Conservation (phyloP, 2,888 invertebrate genomes). For the Hirudinaria manillensis region DNA sequence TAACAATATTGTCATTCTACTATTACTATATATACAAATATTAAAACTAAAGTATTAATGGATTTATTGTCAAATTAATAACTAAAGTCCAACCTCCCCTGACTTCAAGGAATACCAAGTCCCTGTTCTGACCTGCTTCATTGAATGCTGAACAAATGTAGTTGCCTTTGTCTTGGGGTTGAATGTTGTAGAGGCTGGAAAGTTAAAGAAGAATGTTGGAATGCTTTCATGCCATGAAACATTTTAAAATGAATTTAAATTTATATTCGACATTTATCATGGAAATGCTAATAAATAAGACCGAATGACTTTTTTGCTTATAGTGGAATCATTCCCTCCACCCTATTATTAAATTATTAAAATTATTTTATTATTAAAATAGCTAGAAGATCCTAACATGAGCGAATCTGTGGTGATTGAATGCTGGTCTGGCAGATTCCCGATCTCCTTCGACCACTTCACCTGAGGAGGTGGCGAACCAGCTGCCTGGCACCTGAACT, state of each 20-base stretch:
- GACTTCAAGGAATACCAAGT: background rate
- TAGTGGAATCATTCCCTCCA: too few relatives aligned
- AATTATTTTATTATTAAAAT: too few relatives aligned
- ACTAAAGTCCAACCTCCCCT: background rate
- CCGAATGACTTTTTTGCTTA: too few relatives aligned
- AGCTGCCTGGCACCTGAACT: background rate
- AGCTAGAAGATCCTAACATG: background rate
- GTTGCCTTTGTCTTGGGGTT: background rate
- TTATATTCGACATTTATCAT: too few relatives aligned
- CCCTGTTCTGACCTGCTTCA: background rate
- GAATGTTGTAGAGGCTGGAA: background rate
- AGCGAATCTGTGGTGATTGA: background rate
- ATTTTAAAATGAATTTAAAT: background rate
- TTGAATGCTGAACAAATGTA: slow-evolving; percentile 3
- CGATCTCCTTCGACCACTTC: slow-evolving; percentile 2
- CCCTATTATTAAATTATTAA: too few relatives aligned
- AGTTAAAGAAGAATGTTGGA: too few relatives aligned
- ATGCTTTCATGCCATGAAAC: background rate
- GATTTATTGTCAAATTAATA: background rate
- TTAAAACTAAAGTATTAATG: background rate
- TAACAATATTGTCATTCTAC: too few relatives aligned
- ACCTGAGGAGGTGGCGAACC: slow-evolving; percentile 7
- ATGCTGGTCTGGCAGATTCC: background rate
- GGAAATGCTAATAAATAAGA: too few relatives aligned
- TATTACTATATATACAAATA: too few relatives aligned